Conservation (phyloP, 2,113 vertebrate genomes). For the Sphaerodactylus townsendi region DNA sequence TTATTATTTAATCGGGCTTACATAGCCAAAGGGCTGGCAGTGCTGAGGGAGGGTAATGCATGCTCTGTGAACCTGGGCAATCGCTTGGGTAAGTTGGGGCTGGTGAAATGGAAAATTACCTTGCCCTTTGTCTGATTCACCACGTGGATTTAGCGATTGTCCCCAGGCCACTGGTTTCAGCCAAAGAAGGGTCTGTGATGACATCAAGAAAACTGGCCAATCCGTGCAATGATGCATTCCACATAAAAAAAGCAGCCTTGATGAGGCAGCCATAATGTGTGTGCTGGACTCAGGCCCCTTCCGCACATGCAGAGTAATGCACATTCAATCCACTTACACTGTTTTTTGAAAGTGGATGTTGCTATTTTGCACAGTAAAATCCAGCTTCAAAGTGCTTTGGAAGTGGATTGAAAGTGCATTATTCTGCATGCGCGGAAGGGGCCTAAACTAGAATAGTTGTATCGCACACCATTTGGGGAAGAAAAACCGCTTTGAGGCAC, state of each 20-base stretch:
- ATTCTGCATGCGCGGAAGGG: too few relatives aligned
- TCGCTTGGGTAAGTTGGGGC: not conserved
- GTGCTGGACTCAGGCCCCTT: not conserved
- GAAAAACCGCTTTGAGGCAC: not conserved
- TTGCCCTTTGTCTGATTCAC: not conserved
- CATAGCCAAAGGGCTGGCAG: not conserved
- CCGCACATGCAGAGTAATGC: too few relatives aligned
- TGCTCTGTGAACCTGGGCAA: not conserved
- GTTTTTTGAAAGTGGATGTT: too few relatives aligned
- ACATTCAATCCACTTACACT: too few relatives aligned
- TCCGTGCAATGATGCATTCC: not conserved
- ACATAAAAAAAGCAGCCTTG: not conserved
- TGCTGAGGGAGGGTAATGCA: not conserved
- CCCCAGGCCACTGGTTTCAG: not conserved
- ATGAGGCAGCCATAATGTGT: not conserved
- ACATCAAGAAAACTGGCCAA: not conserved
- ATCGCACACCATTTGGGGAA: not conserved
- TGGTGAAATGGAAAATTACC: not conserved
- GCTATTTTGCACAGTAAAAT: too few relatives aligned
- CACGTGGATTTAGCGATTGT: not conserved
- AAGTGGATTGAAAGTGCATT: too few relatives aligned
- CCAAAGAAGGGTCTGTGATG: not conserved
- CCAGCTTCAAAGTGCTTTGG: too few relatives aligned
- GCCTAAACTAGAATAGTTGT: too few relatives aligned
- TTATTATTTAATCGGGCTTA: not conserved